Conservation (phyloP, 2,888 invertebrate genomes). For the Automeris io region DNA sequence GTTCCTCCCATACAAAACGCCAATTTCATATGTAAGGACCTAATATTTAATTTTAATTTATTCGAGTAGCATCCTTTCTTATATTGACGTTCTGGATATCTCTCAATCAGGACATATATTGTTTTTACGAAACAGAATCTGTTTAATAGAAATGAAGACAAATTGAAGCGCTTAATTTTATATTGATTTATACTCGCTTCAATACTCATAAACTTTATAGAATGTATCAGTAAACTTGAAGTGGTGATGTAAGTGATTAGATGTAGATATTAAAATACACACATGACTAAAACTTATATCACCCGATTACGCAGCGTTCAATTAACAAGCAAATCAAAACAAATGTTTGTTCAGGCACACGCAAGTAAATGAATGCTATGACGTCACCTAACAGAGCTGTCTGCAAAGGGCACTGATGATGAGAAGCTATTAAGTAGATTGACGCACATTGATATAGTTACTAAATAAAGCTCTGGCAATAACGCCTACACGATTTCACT, state of each 20-base stretch:
- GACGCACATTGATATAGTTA: slow-evolving; percentile 51
- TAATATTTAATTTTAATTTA: too few species aligned
- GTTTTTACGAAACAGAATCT: too few species aligned
- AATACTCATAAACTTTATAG: background rate
- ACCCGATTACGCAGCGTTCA: slow-evolving; percentile 20
- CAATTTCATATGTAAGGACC: too few species aligned
- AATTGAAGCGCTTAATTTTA: too few species aligned
- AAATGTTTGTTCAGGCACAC: slow-evolving; percentile 29
- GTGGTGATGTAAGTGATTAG: background rate
- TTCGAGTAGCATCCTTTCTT: too few species aligned
- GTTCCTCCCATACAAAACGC: too few species aligned
- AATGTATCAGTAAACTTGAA: background rate
- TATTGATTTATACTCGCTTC: background rate
- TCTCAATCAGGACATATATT: too few species aligned
- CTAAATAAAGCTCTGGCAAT: slow-evolving; percentile 34
- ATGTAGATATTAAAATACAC: slow-evolving; percentile 2
- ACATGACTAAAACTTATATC: slow-evolving; percentile 15
- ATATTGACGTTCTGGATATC: too few species aligned
- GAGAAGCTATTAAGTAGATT: slow-evolving; percentile 54
- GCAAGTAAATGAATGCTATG: slow-evolving; percentile 22
- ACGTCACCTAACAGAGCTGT: slow-evolving; percentile 24
- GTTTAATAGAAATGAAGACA: too few species aligned
- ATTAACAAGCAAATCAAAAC: slow-evolving; percentile 29
- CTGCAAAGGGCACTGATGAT: slow-evolving; percentile 48
- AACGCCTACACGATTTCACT: slow-evolving; percentile 53